Evolutionary conservation across 2,797 vertebrate genomes (phyloP), one percentile per base, ranked within the genome.

Genomic region (Pteropus rufus): DNA sequence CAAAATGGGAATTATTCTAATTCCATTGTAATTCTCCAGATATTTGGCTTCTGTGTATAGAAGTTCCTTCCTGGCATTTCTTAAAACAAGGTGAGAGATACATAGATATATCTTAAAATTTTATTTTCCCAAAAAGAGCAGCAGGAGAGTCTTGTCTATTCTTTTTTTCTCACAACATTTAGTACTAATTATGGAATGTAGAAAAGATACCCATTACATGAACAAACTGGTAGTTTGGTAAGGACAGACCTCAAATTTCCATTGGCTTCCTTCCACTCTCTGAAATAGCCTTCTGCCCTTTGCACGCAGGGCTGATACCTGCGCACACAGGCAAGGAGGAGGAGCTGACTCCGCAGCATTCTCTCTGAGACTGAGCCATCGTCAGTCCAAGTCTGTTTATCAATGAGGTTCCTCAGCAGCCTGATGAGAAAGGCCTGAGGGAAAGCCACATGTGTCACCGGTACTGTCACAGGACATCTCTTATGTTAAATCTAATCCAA

Each of bases 371-470:
- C 94, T 0, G 99, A 99, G 64, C 99, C 99, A 0, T 99, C 98
- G 29, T 99, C 99, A 0, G 88, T 98, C 99, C 99, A 99, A 0
- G 98, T 94, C 98, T 99, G 99, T 3, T 49, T 97, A 67, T 99
- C 99, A 39, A 99, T 99, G 95, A 99, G 98, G 19, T 91, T 98
- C 77, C 93, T 98, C 90, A 99, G 99, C 80, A 99, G 97, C 79
- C 98, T 93, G 87, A 99, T 96, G 5, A 99, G 99, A 94, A 99
- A 99, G 73, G 93, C 97, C 99, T 99, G 98, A 0, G 69, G 34
- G 2, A n/a, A 76, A 75, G 36, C 0, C 6, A n/a, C 31, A 15
- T 0, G 5, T 8, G 70, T 73, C 44, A 79, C 6, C 16, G 72
- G 56, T 19, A 24, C 1, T 3, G 26, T 54, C 77, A 21, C 54